Conservation (phyloP, 1,140 invertebrate genomes). For the Caenorhabditis briggsae region DNA sequence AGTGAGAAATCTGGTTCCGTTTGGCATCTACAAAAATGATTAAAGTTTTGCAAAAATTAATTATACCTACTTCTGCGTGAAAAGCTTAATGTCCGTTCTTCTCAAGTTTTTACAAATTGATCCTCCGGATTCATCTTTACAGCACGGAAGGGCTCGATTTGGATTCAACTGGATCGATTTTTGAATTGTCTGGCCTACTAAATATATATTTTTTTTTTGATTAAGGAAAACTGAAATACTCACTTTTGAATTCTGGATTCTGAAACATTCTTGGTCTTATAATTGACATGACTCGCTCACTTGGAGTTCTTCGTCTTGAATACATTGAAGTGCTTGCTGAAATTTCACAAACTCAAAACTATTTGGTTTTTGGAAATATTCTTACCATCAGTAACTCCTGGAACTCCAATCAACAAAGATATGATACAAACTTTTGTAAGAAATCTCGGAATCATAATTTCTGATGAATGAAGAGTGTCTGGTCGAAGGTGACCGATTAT, state of each 20-base stretch:
- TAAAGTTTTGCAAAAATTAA: not conserved
- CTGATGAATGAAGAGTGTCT: constrained; percentile 23
- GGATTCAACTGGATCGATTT: constrained; percentile 51
- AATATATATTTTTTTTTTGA: not conserved
- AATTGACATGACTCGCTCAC: constrained; percentile 16
- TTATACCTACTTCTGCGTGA: constrained; percentile 54
- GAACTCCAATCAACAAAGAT: not conserved
- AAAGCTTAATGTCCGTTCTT: constrained; percentile 52
- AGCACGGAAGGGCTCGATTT: constrained; percentile 61
- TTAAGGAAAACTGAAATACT: not conserved
- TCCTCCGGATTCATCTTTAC: constrained; percentile 65
- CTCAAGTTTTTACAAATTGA: constrained; percentile 63
- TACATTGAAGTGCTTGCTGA: constrained; percentile 34
- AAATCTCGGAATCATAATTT: constrained; percentile 25
- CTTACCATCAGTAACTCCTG: constrained; percentile 25
- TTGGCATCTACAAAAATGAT: constrained; percentile 52
- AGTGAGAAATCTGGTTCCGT: constrained; percentile 64
- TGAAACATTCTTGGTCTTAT: constrained; percentile 41
- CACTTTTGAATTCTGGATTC: constrained; percentile 25
- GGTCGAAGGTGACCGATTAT: constrained; percentile 16
- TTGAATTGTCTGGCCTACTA: not conserved
- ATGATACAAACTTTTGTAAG: not conserved
- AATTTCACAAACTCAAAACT: not conserved
- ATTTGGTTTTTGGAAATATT: not conserved
- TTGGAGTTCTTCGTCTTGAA: constrained; percentile 1